Base-by-base conservation (phyloP, 1,140 invertebrate genomes). In the Polyergus mexicanus region DNA sequence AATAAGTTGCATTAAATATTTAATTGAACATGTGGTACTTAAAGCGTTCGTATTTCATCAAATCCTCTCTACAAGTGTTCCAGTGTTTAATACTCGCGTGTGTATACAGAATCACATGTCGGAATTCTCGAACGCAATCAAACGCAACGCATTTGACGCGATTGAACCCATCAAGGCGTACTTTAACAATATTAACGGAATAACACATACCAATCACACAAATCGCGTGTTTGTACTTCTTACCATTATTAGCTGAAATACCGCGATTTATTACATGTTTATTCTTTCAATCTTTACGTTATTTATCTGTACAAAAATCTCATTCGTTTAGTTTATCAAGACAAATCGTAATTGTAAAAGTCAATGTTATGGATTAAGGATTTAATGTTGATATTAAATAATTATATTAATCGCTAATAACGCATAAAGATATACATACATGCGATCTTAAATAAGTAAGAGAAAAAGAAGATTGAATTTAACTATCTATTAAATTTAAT, bases 111-210 rank as follows among this genome's bases (percentile, higher is more conserved):
- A 56, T 54, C 65, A 60, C 54, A 74, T 47, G 54, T 60, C 7
- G 68, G 78, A 80, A 83, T 83, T 74, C 68, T 72, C 54, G 54
- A 83, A 60, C 8, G 54, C 41, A 72, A 83, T 83, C 62, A 83
- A 69, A 80, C 47, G 47, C 51, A 83, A 74, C 68, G 78, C 54
- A 83, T 83, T 83, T 83, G 68, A 83, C 47, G 68, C 74, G 78
- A 83, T 83, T 83, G 78, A 83, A 56, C 56, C 68, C 78, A 83
- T 83, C 78, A 83, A 60, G 78, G 68, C 68, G 56, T 60, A 69
- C 54, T 83, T 83, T 62, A 83, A 72, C 54, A 28, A 38, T 83
- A 35, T 68, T 83, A 74, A 83, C 56, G 54, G 78, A 74, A 83
- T 74, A 72, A 83, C 54, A 41, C 35, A 32, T 4, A 60, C 25